Percentiles rank a stretch among this genome's conserved stretches.
Evolutionary conservation across 2,797 vertebrate genomes (phyloP).

Genomic region (Jordanella pulchra): DNA sequence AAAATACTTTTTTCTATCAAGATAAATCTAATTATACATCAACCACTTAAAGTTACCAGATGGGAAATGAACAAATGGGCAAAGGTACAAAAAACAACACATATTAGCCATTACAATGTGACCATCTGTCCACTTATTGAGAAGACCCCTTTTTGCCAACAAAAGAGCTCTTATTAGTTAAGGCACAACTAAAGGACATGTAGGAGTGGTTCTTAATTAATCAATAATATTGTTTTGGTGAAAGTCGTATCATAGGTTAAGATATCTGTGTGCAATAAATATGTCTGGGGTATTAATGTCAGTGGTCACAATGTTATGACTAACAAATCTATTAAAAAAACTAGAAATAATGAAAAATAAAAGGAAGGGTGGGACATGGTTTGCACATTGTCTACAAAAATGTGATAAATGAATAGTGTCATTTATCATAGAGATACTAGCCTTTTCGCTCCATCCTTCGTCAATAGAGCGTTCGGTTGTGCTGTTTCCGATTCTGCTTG

Average conservation of each 20-base stretch:
- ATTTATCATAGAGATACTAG: constrained; percentile 90
- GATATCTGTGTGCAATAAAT: not conserved
- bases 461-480: constrained; percentile 61
- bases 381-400: constrained; percentile 35
- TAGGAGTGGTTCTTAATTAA: not conserved
- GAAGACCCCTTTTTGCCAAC: not conserved
- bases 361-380: not conserved
- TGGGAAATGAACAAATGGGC: not conserved
- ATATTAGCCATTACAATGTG: not conserved
- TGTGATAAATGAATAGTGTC: constrained; percentile 84
- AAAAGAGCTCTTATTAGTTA: not conserved
- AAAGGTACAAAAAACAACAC: not conserved
- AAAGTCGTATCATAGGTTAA: not conserved
- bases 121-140: not conserved
- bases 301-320: constrained; percentile 6
- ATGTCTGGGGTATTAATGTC: not conserved
- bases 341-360: constrained; percentile 1
- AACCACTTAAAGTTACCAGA: not conserved
- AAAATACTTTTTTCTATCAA: not conserved
- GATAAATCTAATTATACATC: not conserved
- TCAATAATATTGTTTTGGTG: not conserved
- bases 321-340: not conserved
- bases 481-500: constrained; percentile 50
- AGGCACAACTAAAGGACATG: not conserved
- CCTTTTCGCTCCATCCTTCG: constrained; percentile 84